Evolutionary conservation across 2,888 invertebrate genomes (phyloP), one percentile per base, ranked within the genome.

Genomic region (Drosophila fungiperda): DNA sequence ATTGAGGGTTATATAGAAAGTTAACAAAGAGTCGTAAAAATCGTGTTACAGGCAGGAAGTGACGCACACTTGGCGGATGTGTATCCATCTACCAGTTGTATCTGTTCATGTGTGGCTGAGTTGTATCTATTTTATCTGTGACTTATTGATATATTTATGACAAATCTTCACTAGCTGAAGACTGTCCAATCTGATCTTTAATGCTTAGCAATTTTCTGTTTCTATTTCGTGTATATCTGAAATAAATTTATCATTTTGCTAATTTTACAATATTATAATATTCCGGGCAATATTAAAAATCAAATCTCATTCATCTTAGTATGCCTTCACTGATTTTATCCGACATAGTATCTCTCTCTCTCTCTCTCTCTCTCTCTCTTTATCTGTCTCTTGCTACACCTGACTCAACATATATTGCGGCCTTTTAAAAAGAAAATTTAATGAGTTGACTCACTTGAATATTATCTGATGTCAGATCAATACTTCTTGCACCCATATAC

Each of bases 391-490:
- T 38, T 32, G n/a, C 3, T 11, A 1, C 54, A 50, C 45, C 48
- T 67, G 35, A 20, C 60, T 20, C 29, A 58, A 60, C 20, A 36
- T 8, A 15, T 49, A 53, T 20, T 61, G 66, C 68, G 78, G 69
- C 45, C 38, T 48, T 35, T 69, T 64, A 69, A 65, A 77, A 15
- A 33, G 64, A 49, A 20, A 55, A 38, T 26, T 17, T 70, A 73
- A 73, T 71, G 66, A 70, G 57, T 68, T 68, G 65, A 73, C 57
- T 58, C 50, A 68, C 20, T 59, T 49, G 2, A 9, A 20, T 54
- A 32, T 61, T 58, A 79, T 68, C 68, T 65, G 58, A 50, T 50
- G 17, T 26, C 29, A 57, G 72, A 83, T 83, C 73, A 69, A 76
- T 76, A 64, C 38, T 8, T 58, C 60, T 32, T 55, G 49, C 69